Evolutionary conservation across 2,113 vertebrate species (phyloP).

Genomic region (Sterna hirundo): DNA sequence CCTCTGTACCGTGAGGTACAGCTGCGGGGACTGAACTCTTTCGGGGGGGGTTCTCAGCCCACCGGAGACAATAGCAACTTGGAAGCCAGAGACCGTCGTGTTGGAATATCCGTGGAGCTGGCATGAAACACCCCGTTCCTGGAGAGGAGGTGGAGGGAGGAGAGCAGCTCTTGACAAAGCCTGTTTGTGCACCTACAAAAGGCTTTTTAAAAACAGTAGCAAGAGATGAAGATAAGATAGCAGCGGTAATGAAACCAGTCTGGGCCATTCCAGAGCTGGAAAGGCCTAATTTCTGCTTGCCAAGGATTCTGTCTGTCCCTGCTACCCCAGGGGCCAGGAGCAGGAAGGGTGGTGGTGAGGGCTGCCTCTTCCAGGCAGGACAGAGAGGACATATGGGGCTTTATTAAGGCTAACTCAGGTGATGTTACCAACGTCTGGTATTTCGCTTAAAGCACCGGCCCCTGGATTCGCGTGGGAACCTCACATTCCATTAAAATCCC

Average conservation of each 20-base stretch:
- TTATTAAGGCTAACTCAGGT: neutral
- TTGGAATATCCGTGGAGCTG: neutral
- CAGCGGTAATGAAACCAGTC: neutral
- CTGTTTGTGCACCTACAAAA: neutral
- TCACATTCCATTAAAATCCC: neutral
- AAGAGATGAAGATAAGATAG: neutral
- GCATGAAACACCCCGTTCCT: neutral
- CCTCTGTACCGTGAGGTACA: too few species aligned
- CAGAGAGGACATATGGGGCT: neutral
- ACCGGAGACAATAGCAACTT: neutral
- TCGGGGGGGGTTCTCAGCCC: neutral
- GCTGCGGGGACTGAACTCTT: accelerated
- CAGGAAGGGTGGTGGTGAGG: neutral
- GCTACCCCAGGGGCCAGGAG: neutral
- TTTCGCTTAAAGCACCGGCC: neutral
- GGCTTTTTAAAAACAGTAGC: neutral
- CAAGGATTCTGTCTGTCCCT: neutral
- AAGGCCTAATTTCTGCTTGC: neutral
- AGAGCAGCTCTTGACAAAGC: neutral
- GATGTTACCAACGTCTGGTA: neutral
- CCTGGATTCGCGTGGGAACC: neutral
- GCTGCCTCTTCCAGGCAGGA: neutral
- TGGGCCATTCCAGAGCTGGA: neutral
- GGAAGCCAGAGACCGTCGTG: neutral
- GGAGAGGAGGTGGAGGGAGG: neutral